A percentile compares a stretch with the other conserved stretches of the same genome.
Conservation (phyloP, 2,113 vertebrate species). For the Callaeas wilsoni region DNA sequence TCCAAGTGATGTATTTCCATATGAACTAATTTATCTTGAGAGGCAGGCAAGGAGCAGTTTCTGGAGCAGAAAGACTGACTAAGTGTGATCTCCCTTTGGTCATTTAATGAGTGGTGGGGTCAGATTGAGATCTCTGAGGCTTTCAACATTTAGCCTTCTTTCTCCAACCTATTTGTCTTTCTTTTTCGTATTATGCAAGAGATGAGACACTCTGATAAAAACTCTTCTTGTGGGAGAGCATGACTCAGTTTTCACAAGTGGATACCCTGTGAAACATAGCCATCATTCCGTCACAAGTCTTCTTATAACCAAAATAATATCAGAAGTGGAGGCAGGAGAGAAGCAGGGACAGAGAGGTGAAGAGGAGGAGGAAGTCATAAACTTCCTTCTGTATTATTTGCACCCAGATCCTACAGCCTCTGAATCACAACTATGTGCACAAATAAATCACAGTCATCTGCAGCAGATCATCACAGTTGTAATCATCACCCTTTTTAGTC, state of each 20-base stretch:
- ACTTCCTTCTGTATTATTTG: not conserved
- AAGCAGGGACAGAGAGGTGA: not conserved
- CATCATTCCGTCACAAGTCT: not conserved
- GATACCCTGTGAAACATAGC: not conserved
- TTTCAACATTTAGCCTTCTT: not conserved
- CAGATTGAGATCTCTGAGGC: conserved; percentile 11
- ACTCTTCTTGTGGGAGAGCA: not conserved
- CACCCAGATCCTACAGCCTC: not conserved
- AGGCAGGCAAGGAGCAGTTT: not conserved
- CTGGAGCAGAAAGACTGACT: not conserved
- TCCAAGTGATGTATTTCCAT: not conserved
- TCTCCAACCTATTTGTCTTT: not conserved
- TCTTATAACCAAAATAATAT: not conserved
- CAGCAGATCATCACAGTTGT: not conserved
- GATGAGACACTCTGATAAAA: not conserved
- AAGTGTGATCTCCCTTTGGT: not conserved
- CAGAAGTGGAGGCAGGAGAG: not conserved
- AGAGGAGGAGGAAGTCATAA: conserved; percentile 7
- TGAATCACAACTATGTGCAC: conserved; percentile 21
- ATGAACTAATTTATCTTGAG: not conserved
- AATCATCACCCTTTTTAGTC: not conserved
- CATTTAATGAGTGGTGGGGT: not conserved
- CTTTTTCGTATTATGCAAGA: not conserved
- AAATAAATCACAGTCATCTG: not conserved
- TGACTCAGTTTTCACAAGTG: conserved; percentile 16